Conservation (phyloP, 2,113 vertebrate genomes). For the Serilophus lunatus region DNA sequence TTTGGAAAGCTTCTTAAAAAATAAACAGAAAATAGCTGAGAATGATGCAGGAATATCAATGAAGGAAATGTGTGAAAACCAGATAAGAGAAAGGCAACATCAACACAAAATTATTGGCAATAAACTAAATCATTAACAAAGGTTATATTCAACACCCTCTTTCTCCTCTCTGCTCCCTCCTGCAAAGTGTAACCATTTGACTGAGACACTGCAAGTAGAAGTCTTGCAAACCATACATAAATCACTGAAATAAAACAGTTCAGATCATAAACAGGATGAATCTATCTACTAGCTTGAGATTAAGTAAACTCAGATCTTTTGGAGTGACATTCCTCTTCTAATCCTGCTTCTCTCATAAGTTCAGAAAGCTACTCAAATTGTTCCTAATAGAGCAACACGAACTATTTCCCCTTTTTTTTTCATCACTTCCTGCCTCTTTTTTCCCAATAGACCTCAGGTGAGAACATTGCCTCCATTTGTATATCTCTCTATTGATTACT, state of each 20-base stretch:
- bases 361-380: not conserved
- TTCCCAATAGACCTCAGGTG: not conserved
- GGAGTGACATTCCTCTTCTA: not conserved
- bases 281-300: not conserved
- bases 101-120: slow-evolving; percentile 8
- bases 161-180: not conserved
- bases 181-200: not conserved
- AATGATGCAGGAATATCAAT: slow-evolving; percentile 23
- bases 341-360: not conserved
- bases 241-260: not conserved
- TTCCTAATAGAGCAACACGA: not conserved
- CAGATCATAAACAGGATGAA: not conserved
- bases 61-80: slow-evolving; percentile 39
- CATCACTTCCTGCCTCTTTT: not conserved
- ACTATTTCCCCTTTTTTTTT: not conserved
- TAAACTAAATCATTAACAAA: slow-evolving; percentile 5
- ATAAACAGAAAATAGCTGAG: not conserved
- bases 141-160: not conserved
- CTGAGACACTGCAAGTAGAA: not conserved
- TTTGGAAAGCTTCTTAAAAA: slow-evolving; percentile 6
- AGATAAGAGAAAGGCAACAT: slow-evolving; percentile 30
- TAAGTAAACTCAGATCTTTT: not conserved
- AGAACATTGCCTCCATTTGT: not conserved
- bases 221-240: not conserved
- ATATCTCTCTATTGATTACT: not conserved